These are phyloP conservation scores for Vultur gryphus DNA, from an alignment of 2,797 vertebrate genomes.

Conservation along the genomic window DNA sequence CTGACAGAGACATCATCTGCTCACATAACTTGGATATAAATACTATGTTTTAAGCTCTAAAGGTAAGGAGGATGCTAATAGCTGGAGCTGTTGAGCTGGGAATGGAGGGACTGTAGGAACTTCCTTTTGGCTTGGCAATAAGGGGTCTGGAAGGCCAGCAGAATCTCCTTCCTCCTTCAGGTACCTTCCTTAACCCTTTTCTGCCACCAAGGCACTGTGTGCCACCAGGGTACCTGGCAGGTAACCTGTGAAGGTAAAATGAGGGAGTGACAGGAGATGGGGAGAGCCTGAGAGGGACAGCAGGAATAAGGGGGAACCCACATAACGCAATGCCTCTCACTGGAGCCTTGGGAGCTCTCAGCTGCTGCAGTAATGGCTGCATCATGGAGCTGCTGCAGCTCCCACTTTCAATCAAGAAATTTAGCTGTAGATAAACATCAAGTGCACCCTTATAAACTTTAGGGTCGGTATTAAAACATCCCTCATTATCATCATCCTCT, in stretches of 20 bases:
- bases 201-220: background rate
- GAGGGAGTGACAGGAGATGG: background rate
- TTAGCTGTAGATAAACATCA: background rate
- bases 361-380: background rate
- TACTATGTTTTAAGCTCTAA: constrained; percentile 15
- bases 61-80: constrained; percentile 32
- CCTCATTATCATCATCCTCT: background rate
- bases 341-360: background rate
- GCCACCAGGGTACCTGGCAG: background rate
- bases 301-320: background rate
- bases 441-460: background rate
- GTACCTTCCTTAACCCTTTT: background rate
- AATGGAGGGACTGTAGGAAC: background rate
- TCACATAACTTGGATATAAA: constrained; percentile 28
- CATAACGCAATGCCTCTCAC: background rate
- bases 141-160: background rate
- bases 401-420: background rate
- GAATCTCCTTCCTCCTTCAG: background rate
- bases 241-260: background rate
- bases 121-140: background rate
- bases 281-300: background rate
- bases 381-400: background rate
- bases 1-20: constrained; percentile 45
- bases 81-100: background rate
- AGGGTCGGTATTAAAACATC: background rate